Evolutionary conservation across 2,113 vertebrate species (phyloP), one percentile per base, ranked within the genome.

Genomic region (Nibea albiflora): DNA sequence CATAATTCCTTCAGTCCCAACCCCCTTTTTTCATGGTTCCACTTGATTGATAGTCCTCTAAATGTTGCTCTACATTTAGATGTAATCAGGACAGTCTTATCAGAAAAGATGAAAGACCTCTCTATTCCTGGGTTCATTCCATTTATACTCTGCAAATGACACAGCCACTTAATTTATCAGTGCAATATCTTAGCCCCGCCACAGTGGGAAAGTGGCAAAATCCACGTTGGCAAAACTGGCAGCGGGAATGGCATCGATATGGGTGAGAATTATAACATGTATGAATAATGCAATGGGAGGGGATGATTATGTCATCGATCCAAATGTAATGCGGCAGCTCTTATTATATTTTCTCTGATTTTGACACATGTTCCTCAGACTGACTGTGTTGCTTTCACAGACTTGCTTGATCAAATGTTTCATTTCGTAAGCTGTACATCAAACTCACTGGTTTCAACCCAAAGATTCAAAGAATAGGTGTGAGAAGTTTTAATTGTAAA

Each of bases 31-130:
- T 76, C 78, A 79, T 79, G 77, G 66, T 75, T 92, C 73, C 56
- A 53, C 74, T 92, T 94, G 94, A 95, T 94, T 94, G 95, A 95
- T 95, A 89, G 91, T 90, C 90, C 89, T 92, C 89, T 88, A 93
- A 95, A 95, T 92, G 93, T 94, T 95, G 90, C 93, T 90, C 94
- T 92, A 94, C 94, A 95, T 95, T 95, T 95, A 94, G 94, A 95
- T 95, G 90, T 93, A 94, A 95, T 95, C 94, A 94, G 93, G 92
- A 92, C 90, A 80, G 94, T 91, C 92, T 95, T 93, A 94, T 94
- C 93, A 91, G 86, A 85, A 89, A 92, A 95, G 95, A 95, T 94
- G 91, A 95, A 95, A 94, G 92, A 93, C 90, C 88, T 90, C 92
- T 92, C 94, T 95, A 95, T 95, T 95, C 91, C 92, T 85, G 92